These are phyloP conservation scores for Bufo gargarizans DNA, from an alignment of 2,113 vertebrate genomes.

Conservation along the genomic window DNA sequence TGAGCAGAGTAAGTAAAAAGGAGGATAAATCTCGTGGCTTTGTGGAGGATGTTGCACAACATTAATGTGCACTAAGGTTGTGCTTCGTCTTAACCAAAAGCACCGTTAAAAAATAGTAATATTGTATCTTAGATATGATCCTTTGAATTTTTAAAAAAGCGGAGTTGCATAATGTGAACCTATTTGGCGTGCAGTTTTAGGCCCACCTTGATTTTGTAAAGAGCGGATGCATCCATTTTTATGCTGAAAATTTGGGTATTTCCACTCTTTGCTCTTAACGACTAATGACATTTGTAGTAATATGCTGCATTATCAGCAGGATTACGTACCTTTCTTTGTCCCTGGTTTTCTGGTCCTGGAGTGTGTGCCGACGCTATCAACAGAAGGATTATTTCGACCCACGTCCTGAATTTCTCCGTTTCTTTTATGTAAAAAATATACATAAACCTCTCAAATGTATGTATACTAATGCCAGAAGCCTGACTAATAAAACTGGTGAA, in stretches of 20 bases:
- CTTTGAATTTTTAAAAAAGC: not conserved
- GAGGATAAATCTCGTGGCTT: conserved; percentile 31
- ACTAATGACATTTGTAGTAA: not conserved
- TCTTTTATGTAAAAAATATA: too few relatives aligned
- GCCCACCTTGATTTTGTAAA: not conserved
- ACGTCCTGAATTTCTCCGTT: too few relatives aligned
- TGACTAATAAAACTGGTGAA: too few relatives aligned
- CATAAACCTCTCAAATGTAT: too few relatives aligned
- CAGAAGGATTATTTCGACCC: too few relatives aligned
- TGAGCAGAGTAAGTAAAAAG: conserved; percentile 52
- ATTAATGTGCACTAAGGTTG: conserved; percentile 6
- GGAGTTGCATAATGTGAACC: not conserved
- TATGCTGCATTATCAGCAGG: not conserved
- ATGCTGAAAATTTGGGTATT: not conserved
- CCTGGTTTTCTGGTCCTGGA: too few relatives aligned
- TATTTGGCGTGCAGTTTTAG: not conserved
- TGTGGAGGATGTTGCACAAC: conserved; percentile 11
- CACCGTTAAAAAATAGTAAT: not conserved
- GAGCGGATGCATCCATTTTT: not conserved
- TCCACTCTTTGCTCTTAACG: not conserved
- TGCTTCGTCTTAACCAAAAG: not conserved
- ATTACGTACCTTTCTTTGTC: not conserved
- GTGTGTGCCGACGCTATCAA: too few relatives aligned
- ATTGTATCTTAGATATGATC: not conserved
- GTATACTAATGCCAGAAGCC: too few relatives aligned